Evolutionary conservation across 2,797 vertebrate species (phyloP).

Genomic region (Gephyroberyx darwinii): DNA sequence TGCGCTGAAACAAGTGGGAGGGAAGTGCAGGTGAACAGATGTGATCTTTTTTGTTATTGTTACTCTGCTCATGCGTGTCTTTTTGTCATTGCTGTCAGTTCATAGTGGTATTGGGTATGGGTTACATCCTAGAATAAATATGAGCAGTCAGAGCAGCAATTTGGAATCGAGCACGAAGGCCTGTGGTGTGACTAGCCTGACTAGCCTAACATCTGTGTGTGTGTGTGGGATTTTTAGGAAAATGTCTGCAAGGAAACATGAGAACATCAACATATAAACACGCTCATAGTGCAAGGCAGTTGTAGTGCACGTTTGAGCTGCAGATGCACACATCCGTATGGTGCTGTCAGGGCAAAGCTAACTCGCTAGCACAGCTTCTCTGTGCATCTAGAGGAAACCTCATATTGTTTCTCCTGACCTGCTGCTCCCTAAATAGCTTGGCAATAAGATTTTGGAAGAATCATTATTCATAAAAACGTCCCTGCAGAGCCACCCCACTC

Average conservation of each 20-base stretch:
- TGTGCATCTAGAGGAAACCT: slow-evolving; percentile 1
- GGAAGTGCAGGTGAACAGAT: too few relatives aligned
- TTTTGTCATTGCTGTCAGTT: too few relatives aligned
- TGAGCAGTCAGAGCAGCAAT: too few relatives aligned
- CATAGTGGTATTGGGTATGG: too few relatives aligned
- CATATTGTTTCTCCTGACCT: slow-evolving; percentile 24
- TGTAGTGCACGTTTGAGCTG: neutral
- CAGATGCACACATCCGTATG: slow-evolving; percentile 10
- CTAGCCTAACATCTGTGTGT: too few relatives aligned
- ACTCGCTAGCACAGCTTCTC: neutral
- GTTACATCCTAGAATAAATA: too few relatives aligned
- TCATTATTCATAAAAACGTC: slow-evolving; percentile 30
- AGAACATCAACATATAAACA: slow-evolving; percentile 20
- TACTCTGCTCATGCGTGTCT: too few relatives aligned
- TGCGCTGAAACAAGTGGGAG: too few relatives aligned
- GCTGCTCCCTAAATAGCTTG: slow-evolving; percentile 13
- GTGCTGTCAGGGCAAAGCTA: slow-evolving; percentile 5
- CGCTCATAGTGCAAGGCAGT: slow-evolving; percentile 8
- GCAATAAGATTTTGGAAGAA: slow-evolving; percentile 38
- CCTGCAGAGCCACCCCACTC: slow-evolving; percentile 26
- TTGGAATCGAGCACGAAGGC: too few relatives aligned
- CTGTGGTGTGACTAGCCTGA: too few relatives aligned
- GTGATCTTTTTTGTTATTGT: too few relatives aligned
- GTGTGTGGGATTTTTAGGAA: neutral
- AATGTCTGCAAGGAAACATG: slow-evolving; percentile 10